phyloP scores from a whole-genome alignment of 2,888 invertebrate species.

The Melanchra persicariae region DNA sequence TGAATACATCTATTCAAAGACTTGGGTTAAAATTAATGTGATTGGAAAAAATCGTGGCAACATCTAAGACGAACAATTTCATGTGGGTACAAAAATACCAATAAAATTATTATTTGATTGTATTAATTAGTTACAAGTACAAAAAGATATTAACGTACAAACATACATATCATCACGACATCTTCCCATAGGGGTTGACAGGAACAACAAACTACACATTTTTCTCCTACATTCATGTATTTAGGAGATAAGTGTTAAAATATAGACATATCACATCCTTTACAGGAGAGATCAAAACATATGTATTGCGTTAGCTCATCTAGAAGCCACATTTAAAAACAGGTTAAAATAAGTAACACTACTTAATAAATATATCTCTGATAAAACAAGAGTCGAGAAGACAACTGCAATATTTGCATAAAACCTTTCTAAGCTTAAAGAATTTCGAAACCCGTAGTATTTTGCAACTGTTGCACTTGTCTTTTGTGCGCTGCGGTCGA shows the following conservation, averaged over 20 bases:
- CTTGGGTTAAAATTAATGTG: constrained; percentile 20
- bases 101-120: constrained; percentile 56
- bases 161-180: constrained; percentile 31
- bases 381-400: constrained; percentile 27
- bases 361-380: constrained; percentile 16
- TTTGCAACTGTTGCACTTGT: constrained; percentile 9
- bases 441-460: background rate
- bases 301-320: constrained; percentile 1
- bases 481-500: background rate
- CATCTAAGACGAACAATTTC: constrained; percentile 23
- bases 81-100: constrained; percentile 53
- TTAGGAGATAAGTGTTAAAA: constrained; percentile 27
- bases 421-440: background rate
- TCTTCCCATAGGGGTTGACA: constrained; percentile 2
- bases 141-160: constrained; percentile 28
- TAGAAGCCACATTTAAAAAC: constrained; percentile 35
- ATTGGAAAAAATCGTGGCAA: constrained; percentile 3
- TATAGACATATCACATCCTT: constrained; percentile 54
- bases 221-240: background rate
- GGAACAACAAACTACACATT: constrained; percentile 22
- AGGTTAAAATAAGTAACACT: constrained; percentile 44
- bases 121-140: constrained; percentile 24
- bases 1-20: constrained; percentile 17
- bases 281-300: constrained; percentile 42
- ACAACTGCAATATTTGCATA: background rate